A percentile compares a stretch with the other conserved stretches of the same genome.
Evolutionary conservation across 2,888 invertebrate genomes (phyloP).

Genomic region (Diarsia brunnea): DNA sequence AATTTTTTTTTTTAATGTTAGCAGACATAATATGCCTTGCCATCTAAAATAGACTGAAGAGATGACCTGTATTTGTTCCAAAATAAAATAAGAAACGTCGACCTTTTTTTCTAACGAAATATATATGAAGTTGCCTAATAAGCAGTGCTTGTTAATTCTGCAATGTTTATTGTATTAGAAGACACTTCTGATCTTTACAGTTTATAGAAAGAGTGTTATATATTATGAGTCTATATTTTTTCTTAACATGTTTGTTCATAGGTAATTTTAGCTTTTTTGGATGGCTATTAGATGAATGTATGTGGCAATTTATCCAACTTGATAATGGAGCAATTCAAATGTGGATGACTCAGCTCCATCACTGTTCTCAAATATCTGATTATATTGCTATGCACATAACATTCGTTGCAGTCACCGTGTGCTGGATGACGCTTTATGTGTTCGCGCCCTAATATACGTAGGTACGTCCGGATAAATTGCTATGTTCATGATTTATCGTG

Average conservation of each 20-base stretch:
- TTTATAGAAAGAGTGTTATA: slow-evolving; percentile 52
- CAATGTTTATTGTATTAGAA: slow-evolving; percentile 44
- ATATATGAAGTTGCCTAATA: slow-evolving; percentile 13
- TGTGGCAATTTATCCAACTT: slow-evolving; percentile 47
- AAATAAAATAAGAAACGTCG: slow-evolving; percentile 17
- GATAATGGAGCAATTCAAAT: not conserved
- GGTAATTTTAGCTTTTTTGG: slow-evolving; percentile 54
- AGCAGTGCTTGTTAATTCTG: slow-evolving; percentile 50
- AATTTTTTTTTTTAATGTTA: not conserved
- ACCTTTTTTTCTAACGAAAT: slow-evolving; percentile 22
- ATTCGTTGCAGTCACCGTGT: not conserved
- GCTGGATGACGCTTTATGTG: not conserved
- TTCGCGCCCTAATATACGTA: not conserved
- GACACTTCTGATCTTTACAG: slow-evolving; percentile 42
- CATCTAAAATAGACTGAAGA: slow-evolving; percentile 53
- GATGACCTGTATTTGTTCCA: slow-evolving; percentile 33
- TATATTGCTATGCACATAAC: not conserved
- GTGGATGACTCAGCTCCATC: not conserved
- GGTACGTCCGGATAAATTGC: slow-evolving; percentile 41
- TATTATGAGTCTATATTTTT: slow-evolving; percentile 60
- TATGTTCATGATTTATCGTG: slow-evolving; percentile 33
- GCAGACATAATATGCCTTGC: slow-evolving; percentile 19
- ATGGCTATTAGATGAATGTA: slow-evolving; percentile 42
- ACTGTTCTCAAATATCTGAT: not conserved
- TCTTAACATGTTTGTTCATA: slow-evolving; percentile 48